Conservation (phyloP, 2,113 vertebrate species). For the Nothobranchius furzeri region DNA sequence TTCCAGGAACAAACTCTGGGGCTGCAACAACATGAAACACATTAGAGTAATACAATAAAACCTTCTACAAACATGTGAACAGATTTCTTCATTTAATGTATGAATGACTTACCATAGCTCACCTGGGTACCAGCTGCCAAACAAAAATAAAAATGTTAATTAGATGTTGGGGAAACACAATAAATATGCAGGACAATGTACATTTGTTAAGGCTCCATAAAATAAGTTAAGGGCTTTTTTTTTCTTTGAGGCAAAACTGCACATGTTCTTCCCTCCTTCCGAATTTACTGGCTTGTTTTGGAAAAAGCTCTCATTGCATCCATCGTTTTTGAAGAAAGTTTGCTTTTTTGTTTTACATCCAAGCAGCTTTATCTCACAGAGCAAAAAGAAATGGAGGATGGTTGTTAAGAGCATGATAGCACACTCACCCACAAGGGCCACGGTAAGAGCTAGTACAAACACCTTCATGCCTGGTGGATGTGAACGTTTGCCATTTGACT, state of each 20-base stretch:
- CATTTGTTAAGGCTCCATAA: too few species aligned
- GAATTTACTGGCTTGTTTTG: too few species aligned
- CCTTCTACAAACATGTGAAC: not conserved
- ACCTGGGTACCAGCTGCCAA: constrained; percentile 55
- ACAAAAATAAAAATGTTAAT: constrained; percentile 15
- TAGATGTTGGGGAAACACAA: not conserved
- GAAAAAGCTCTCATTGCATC: too few species aligned
- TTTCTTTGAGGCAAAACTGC: too few species aligned
- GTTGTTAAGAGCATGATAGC: not conserved
- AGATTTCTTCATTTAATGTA: not conserved
- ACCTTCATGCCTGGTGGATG: constrained; percentile 69
- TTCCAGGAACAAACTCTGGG: constrained; percentile 73
- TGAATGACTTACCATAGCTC: constrained; percentile 61
- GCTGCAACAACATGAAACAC: constrained; percentile 57
- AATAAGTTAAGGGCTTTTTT: too few species aligned
- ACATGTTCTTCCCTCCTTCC: too few species aligned
- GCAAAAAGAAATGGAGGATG: not conserved
- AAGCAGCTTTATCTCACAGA: not conserved
- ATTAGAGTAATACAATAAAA: not conserved
- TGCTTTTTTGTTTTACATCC: not conserved
- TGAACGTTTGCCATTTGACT: not conserved
- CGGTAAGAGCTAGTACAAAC: constrained; percentile 57
- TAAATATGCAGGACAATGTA: not conserved
- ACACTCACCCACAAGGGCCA: constrained; percentile 69
- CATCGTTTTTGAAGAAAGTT: too few species aligned